Conservation (phyloP, 2,113 vertebrate genomes). For the Odobenus rosmarus region DNA sequence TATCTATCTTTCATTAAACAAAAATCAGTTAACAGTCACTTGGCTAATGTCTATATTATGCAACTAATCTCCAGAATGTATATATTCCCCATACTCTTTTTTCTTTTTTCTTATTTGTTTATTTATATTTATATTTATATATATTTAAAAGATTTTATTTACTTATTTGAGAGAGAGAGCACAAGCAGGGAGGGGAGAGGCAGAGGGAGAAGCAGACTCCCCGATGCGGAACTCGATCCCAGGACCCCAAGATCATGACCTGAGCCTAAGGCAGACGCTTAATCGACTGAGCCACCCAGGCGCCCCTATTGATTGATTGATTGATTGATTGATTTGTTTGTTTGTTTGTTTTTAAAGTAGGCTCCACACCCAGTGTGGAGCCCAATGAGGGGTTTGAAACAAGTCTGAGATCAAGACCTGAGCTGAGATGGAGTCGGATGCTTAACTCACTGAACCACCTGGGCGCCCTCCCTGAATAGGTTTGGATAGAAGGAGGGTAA, state of each 20-base stretch:
- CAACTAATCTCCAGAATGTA: slow-evolving; percentile 28
- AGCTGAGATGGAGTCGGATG: neutral
- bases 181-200: neutral
- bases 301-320: neutral
- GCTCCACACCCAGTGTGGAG: neutral
- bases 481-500: neutral
- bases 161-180: neutral
- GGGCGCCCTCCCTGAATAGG: neutral
- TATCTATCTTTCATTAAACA: slow-evolving; percentile 18
- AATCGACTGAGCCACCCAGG: neutral
- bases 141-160: neutral
- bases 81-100: neutral
- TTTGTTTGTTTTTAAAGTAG: neutral
- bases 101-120: neutral
- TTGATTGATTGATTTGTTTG: too few species aligned
- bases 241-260: neutral
- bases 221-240: neutral
- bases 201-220: neutral
- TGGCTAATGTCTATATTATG: neutral
- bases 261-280: neutral
- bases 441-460: neutral
- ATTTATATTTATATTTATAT: neutral
- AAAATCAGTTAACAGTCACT: neutral
- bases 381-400: neutral
- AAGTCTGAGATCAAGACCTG: neutral